Base-by-base conservation (phyloP, 2,797 vertebrate genomes). In the Labroides dimidiatus region DNA sequence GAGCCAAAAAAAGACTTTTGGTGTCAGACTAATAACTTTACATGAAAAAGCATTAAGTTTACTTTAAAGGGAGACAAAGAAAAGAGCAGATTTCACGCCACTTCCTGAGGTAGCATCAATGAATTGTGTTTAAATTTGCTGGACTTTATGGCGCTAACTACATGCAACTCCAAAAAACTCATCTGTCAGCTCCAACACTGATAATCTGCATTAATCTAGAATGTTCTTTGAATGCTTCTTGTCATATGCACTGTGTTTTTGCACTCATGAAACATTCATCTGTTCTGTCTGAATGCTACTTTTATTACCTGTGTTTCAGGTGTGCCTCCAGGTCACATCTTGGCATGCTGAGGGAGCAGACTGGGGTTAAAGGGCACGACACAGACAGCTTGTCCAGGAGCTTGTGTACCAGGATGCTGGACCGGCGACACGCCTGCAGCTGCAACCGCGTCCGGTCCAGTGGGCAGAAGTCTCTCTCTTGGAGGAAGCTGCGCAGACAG, bases 381-480 rank as follows among this genome's bases (percentile, higher is more conserved):
- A 99, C 96, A 3, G 94, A 91, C 39, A 99, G 89, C 89, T 99
- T 99, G 90, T 99, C 98, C 82, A 99, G 94, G 73, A 99, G 94
- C 93, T 99, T 99, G 92, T 99, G 97, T 78, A 99, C 98, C 67
- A 99, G 94, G 87, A 99, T 99, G 87, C 97, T 99, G 87, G 97
- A 99, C 65, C 97, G 95, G 87, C 97, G 97, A 89, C 98, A 99
- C 33, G 96, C 90, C 87, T 96, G 96, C 86, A 98, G 95, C 87
- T 98, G 96, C 64, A 99, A 94, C 86, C 95, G 93, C 12, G 97
- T 96, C 55, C 97, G 93, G 91, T 99, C 98, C 90, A 99, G 91
- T 0, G 98, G 98, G 78, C 98, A 99, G 92, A 99, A 99, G 91
- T 99, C 97, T 62, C 97, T 96, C 88, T 98, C 97, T 87, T 97